Evolutionary conservation across 2,113 vertebrate species (phyloP), one percentile per base, ranked within the genome.

Genomic region (Tiliqua scincoides): DNA sequence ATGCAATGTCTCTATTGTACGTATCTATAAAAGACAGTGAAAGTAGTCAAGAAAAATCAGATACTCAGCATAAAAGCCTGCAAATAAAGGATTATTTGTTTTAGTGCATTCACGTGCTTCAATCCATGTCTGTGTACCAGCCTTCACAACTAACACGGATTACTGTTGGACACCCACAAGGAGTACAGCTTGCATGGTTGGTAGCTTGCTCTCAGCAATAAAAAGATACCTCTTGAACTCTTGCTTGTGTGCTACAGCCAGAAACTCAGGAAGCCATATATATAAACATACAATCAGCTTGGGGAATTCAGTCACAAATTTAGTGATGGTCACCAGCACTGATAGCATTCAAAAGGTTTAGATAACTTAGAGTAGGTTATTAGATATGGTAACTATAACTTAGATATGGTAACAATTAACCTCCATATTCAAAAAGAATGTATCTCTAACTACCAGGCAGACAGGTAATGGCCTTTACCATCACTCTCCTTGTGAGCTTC

Each of bases 311-410:
- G 54, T 17, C 54, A 57, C 54, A 57, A 57, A 57, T 57, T 17
- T 15, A 12, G 54, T 0, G 23, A 35, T 54, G 68, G 73, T 1
- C n/a, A 12, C 52, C 88, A 0, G 3, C 4, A 65, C 63, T 8
- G 27, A 65, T 6, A 27, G 9, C 63, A 3, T 65, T 30, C 9
- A 65, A 65, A 65, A 10, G 27, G 63, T 6, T 65, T 65, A 27
- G 20, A 25, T 63, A 63, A 63, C 20, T 63, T 30, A 57, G 54
- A 3, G 11, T 30, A 9, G 8, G 27, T 6, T 25, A 65, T 5
- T 65, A 65, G 63, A 25, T 10, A 30, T 30, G 27, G 25, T 65
- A 65, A 27, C 63, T 65, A 27, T 27, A 65, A 7, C 4, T 63
- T 62, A 62, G n/a, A n/a, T n/a, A n/a, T n/a, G n/a, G n/a, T n/a